A percentile compares a stretch with the other conserved stretches of the same genome.
Conservation (phyloP, 2,797 vertebrate species). For the Betta splendens region DNA sequence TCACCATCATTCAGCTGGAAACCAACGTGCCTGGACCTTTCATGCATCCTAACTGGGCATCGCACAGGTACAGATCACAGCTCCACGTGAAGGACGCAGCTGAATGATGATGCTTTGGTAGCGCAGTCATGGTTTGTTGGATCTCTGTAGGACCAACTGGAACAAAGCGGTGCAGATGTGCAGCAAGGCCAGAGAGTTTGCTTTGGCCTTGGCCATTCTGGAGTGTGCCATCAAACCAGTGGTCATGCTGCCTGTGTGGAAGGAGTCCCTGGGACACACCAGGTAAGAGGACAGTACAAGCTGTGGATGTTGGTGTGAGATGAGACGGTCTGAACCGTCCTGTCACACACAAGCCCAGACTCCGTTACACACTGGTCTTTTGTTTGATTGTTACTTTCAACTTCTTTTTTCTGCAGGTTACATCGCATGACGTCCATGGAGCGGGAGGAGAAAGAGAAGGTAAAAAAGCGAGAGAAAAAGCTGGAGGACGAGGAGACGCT, state of each 20-base stretch:
- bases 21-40: conserved; percentile 94
- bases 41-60: conserved; percentile 98
- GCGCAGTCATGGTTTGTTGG: no score
- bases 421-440: conserved; percentile 97
- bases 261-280: conserved; percentile 95
- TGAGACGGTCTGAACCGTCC: no score
- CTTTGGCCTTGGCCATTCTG: conserved; percentile 94
- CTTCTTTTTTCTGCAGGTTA: conserved; percentile 79
- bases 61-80: conserved; percentile 87
- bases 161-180: conserved; percentile 99
- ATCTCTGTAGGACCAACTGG: conserved; percentile 90
- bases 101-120: no score
- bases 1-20: conserved; percentile 96
- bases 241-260: conserved; percentile 95
- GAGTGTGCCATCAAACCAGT: conserved; percentile 99
- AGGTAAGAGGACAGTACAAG: conserved; percentile 81
- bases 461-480: conserved; percentile 96
- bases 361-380: not conserved
- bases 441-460: conserved; percentile 97
- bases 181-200: conserved; percentile 97
- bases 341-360: not conserved
- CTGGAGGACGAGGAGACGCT: conserved; percentile 97
- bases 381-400: no score
- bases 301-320: not conserved
- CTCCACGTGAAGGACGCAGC: no score